These are phyloP conservation scores for Glaucopsyche alexis DNA, from an alignment of 2,888 invertebrate genomes.

Conservation along the genomic window DNA sequence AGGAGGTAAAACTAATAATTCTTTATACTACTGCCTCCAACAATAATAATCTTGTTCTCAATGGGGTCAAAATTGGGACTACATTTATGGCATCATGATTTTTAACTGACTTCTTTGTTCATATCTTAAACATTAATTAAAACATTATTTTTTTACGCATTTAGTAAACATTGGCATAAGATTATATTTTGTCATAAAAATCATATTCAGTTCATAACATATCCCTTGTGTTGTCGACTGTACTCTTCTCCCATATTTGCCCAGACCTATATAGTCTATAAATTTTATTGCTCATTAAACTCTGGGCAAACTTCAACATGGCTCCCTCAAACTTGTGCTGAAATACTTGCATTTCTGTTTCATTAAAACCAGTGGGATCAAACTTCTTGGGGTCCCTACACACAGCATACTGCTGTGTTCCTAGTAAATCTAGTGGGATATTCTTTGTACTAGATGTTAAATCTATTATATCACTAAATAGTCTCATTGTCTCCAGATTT, in stretches of 20 bases:
- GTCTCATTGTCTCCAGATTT: constrained; percentile 68
- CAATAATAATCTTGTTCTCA: background rate
- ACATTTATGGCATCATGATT: constrained; percentile 13
- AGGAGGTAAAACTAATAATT: no score
- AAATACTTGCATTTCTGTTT: constrained; percentile 70
- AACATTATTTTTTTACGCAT: background rate
- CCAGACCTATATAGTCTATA: constrained; percentile 70
- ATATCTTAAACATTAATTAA: background rate
- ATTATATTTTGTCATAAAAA: background rate
- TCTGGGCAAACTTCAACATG: constrained; percentile 73
- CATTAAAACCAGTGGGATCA: constrained; percentile 62
- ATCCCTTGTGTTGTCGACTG: constrained; percentile 63
- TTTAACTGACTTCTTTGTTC: background rate
- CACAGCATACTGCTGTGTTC: constrained; percentile 70
- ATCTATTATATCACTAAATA: constrained; percentile 66
- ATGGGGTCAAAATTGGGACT: background rate
- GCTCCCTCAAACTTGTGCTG: constrained; percentile 76
- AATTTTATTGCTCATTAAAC: constrained; percentile 69
- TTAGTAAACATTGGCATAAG: background rate
- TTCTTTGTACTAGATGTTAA: constrained; percentile 52
- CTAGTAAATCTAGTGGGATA: constrained; percentile 61
- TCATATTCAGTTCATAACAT: constrained; percentile 46
- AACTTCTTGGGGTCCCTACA: constrained; percentile 66
- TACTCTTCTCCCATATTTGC: constrained; percentile 70
- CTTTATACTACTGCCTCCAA: no score